phyloP scores from a whole-genome alignment of 2,797 vertebrate genomes.

The Echiichthys vipera region DNA sequence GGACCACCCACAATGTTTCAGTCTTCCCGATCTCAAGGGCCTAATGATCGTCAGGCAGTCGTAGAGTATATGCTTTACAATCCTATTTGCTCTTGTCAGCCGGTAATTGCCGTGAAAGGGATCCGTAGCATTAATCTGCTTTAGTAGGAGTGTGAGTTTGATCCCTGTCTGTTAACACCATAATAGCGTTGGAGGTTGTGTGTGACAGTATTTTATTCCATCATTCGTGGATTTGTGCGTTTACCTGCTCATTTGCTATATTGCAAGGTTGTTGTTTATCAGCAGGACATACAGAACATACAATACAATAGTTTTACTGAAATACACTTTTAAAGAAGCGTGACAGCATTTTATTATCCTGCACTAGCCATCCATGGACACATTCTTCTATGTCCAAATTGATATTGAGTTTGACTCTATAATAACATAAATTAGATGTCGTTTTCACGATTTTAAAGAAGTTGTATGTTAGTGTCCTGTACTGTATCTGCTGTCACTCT shows the following conservation, averaged over 20 bases:
- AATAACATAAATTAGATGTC: neutral
- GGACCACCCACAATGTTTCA: slow-evolving; percentile 54
- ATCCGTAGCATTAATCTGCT: slow-evolving; percentile 71
- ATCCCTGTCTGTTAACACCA: slow-evolving; percentile 46
- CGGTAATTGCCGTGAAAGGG: slow-evolving; percentile 70
- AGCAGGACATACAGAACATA: neutral
- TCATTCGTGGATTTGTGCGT: neutral
- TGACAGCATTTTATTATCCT: neutral
- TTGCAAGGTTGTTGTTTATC: neutral
- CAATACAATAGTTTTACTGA: too few species aligned
- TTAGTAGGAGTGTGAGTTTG: slow-evolving; percentile 58
- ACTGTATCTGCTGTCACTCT: neutral
- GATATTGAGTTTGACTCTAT: neutral
- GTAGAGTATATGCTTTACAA: slow-evolving; percentile 42
- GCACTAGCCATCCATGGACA: neutral
- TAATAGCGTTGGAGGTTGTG: neutral
- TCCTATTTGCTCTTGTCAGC: slow-evolving; percentile 75
- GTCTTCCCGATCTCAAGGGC: slow-evolving; percentile 34
- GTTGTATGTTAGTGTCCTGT: neutral
- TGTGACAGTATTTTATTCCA: neutral
- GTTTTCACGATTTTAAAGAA: neutral
- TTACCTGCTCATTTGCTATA: neutral
- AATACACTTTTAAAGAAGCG: neutral
- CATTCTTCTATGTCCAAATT: neutral
- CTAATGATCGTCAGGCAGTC: slow-evolving; percentile 51